A percentile compares a stretch with the other conserved stretches of the same genome.
phyloP scores from a whole-genome alignment of 2,888 invertebrate genomes.

The Xestobium rufovillosum region DNA sequence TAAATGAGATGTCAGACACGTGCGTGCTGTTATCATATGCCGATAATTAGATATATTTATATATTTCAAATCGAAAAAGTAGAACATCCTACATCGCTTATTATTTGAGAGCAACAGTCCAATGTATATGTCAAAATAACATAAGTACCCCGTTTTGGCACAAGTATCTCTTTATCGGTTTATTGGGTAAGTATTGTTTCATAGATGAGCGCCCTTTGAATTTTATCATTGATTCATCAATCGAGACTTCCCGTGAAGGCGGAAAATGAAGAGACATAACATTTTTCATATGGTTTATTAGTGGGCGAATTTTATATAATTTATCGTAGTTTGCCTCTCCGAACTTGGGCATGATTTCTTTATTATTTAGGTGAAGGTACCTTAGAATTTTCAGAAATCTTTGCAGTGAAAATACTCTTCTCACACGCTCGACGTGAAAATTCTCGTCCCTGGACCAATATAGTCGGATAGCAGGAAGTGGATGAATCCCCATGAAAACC shows the following conservation, averaged over 20 bases:
- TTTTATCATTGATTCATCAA: constrained; percentile 2
- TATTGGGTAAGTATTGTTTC: not conserved
- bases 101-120: no score
- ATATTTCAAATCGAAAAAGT: no score
- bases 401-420: not conserved
- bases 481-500: constrained; percentile 2
- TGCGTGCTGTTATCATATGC: no score
- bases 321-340: not conserved
- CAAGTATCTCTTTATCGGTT: constrained; percentile 1
- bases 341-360: not conserved
- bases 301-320: constrained; percentile 1
- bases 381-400: not conserved
- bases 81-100: no score
- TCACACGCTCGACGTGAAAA: constrained; percentile 1
- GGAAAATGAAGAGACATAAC: not conserved
- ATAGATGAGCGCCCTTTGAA: not conserved
- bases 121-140: not conserved
- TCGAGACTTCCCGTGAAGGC: not conserved
- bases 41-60: no score
- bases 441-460: constrained; percentile 3
- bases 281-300: constrained; percentile 3
- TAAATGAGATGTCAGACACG: no score
- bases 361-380: constrained; percentile 1
- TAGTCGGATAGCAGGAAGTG: not conserved
- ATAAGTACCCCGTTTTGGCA: constrained; percentile 1